Evolutionary conservation across 1,140 invertebrate species (phyloP).

Genomic region (Amphibalanus amphitrite): DNA sequence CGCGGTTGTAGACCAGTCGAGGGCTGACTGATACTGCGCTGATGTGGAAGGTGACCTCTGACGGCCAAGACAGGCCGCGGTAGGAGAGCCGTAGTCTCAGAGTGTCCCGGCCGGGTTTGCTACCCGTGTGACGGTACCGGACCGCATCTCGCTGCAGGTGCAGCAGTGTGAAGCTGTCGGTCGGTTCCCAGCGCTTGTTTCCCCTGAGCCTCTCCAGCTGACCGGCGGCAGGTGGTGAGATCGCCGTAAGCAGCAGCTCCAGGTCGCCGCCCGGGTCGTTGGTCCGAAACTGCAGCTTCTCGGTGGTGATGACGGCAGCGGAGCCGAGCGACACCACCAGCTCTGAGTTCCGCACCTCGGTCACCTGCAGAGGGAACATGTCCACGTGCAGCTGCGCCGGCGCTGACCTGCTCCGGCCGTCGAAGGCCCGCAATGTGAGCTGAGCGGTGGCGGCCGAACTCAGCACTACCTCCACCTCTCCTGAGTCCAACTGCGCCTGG

Average conservation of each 20-base stretch:
- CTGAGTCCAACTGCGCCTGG: too few species aligned
- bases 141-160: slow-evolving; percentile 50
- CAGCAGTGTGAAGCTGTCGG: slow-evolving; percentile 59
- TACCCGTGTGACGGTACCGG: slow-evolving; percentile 51
- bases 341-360: slow-evolving; percentile 23
- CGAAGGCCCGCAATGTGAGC: slow-evolving; percentile 45
- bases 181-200: slow-evolving; percentile 43
- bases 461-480: too few species aligned
- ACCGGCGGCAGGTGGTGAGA: slow-evolving; percentile 26
- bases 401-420: slow-evolving; percentile 54
- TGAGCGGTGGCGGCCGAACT: too few species aligned
- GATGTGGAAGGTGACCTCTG: slow-evolving; percentile 59
- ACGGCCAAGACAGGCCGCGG: slow-evolving; percentile 39
- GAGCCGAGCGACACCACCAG: slow-evolving; percentile 61
- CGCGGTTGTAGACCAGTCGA: slow-evolving; percentile 25
- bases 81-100: slow-evolving; percentile 61
- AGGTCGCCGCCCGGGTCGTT: slow-evolving; percentile 57
- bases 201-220: slow-evolving; percentile 27
- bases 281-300: slow-evolving; percentile 69
- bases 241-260: slow-evolving; percentile 42
- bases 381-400: slow-evolving; percentile 50
- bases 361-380: slow-evolving; percentile 49
- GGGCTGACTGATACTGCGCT: slow-evolving; percentile 59
- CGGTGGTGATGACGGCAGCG: slow-evolving; percentile 47
- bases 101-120: slow-evolving; percentile 52